Percentiles rank a stretch among this genome's conserved stretches.
phyloP scores from a whole-genome alignment of 2,888 invertebrate genomes.

The Athalia circularis region DNA sequence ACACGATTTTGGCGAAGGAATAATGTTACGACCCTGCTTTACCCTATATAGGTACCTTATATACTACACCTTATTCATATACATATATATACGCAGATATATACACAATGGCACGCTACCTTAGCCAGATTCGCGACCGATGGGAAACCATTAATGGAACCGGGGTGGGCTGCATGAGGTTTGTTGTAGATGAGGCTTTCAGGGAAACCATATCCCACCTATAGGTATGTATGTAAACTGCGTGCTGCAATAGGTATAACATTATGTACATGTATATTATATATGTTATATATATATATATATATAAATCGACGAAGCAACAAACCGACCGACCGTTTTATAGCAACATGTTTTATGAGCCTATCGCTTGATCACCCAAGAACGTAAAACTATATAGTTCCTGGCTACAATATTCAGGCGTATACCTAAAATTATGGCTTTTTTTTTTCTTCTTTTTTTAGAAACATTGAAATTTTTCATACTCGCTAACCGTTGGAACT shows the following conservation, averaged over 20 bases:
- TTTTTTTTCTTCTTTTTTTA: too few species aligned
- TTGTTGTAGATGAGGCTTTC: constrained; percentile 29
- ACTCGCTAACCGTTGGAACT: too few species aligned
- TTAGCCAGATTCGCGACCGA: neutral
- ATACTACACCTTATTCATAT: constrained; percentile 9
- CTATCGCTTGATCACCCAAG: constrained; percentile 54
- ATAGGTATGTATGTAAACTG: neutral
- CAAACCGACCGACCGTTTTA: constrained; percentile 63
- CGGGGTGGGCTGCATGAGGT: neutral
- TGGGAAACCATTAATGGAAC: constrained; percentile 22
- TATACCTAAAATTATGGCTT: neutral
- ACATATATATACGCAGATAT: neutral
- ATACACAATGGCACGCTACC: neutral
- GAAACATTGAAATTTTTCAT: too few species aligned
- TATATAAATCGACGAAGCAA: constrained; percentile 52
- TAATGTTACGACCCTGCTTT: neutral
- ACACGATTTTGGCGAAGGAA: neutral
- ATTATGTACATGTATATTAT: too few species aligned
- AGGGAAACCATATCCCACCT: constrained; percentile 2
- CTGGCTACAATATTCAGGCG: constrained; percentile 4
- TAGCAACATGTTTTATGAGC: constrained; percentile 70
- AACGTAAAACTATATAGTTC: neutral
- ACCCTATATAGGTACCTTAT: neutral
- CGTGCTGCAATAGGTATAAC: neutral
- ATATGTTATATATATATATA: neutral